Percentiles rank a stretch among this genome's conserved stretches.
phyloP scores from a whole-genome alignment of 2,888 invertebrate species.

The Eledona agricola region DNA sequence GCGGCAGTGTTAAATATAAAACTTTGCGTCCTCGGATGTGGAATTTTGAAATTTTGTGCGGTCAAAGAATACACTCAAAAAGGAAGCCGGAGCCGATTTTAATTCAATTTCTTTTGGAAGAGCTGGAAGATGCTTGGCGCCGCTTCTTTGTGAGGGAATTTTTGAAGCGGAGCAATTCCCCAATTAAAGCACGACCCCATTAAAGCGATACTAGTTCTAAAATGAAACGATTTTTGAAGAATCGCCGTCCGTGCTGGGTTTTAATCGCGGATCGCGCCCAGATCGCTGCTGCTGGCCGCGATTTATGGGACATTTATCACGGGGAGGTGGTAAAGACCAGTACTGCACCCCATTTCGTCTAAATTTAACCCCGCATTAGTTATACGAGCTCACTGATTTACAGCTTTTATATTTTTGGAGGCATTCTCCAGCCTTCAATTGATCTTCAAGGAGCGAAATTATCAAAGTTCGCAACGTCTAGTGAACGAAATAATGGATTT shows the following conservation, averaged over 20 bases:
- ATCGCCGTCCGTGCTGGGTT: too few species aligned
- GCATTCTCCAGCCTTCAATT: too few species aligned
- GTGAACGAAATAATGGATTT: too few species aligned
- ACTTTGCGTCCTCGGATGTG: background rate
- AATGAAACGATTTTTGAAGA: too few species aligned
- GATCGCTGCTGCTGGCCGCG: too few species aligned
- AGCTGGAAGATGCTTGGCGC: slow-evolving; percentile 16
- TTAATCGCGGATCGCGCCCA: too few species aligned
- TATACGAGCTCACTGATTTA: slow-evolving; percentile 1
- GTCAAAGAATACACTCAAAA: slow-evolving; percentile 32
- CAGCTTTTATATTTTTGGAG: too few species aligned
- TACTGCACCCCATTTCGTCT: slow-evolving; percentile 4
- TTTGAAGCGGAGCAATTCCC: slow-evolving; percentile 1
- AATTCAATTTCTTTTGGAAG: slow-evolving; percentile 25
- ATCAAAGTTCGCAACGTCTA: too few species aligned
- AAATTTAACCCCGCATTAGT: too few species aligned
- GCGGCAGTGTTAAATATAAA: slow-evolving; percentile 5
- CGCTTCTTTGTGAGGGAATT: slow-evolving; percentile 9
- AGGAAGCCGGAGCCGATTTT: slow-evolving; percentile 23
- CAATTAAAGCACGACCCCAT: too few species aligned
- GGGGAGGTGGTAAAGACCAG: background rate
- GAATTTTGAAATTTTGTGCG: slow-evolving; percentile 12
- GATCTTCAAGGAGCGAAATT: too few species aligned
- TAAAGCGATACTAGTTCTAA: too few species aligned
- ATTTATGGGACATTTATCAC: slow-evolving; percentile 15